Base-by-base conservation (phyloP, 2,113 vertebrate species). In the Fulmarus glacialis region DNA sequence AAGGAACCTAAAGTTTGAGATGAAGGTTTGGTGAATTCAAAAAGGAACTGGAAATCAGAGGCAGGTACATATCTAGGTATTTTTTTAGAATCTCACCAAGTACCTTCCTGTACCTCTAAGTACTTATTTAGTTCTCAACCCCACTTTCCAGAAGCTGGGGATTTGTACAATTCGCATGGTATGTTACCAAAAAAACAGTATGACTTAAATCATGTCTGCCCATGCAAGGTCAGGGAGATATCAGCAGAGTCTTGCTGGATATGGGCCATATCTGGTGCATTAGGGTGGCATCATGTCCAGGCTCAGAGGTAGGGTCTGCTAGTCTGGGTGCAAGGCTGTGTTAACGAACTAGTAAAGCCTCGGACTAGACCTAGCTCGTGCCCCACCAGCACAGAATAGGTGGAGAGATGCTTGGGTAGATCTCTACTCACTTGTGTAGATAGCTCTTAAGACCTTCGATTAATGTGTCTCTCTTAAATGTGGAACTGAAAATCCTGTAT, bases 131-230 rank as follows among this genome's bases (percentile, higher is more conserved):
- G 2, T 58, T 81, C n/a, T 71, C 60, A 73, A 0, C 81, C 32
- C 24, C 59, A 38, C 42, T 91, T 82, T 87, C 40, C 29, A 47
- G 19, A 74, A 66, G 55, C 9, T 84, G 32, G 6, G 18, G 2
- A 15, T 78, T 84, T 78, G 10, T 43, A 8, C 59, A 48, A 5
- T 68, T 73, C 74, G 15, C 21, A 6, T 43, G 32, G 52, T 74
- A 0, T 47, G 10, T 53, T 68, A 48, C 40, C 5, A 24, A 2
- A 90, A 66, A 12, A 9, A 0, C 34, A 36, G 7, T 42, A 7
- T 63, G 34, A 53, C 38, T 89, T 60, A 71, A 71, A 36, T 29
- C 3, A 3, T 13, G 3, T 32, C 22, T 84, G 55, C 19, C 19
- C 30, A 63, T 24, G 11, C 42, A 36, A 48, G 21, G 18, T 5